These are phyloP conservation scores for Brachynemurus nebulosus DNA, from an alignment of 2,888 invertebrate genomes.

Conservation along the genomic window DNA sequence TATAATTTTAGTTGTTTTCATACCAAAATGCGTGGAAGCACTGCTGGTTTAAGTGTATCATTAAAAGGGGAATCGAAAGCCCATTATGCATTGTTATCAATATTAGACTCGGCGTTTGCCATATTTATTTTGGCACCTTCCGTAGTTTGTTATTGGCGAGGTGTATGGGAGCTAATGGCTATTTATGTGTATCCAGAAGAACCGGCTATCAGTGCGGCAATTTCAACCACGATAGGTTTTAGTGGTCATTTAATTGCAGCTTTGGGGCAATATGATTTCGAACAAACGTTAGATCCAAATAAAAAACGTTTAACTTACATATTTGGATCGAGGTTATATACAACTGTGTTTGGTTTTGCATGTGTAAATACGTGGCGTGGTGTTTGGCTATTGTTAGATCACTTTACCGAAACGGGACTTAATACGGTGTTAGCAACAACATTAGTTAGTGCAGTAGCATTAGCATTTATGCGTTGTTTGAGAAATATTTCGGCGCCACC, in stretches of 20 bases:
- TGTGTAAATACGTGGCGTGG: conserved; percentile 85
- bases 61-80: conserved; percentile 38
- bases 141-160: conserved; percentile 77
- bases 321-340: conserved; percentile 56
- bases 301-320: conserved; percentile 54
- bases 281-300: conserved; percentile 48
- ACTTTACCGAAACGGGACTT: conserved; percentile 45
- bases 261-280: conserved; percentile 48
- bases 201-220: conserved; percentile 44
- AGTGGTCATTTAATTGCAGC: conserved; percentile 42
- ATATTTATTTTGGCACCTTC: conserved; percentile 61
- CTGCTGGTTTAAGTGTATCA: conserved; percentile 48
- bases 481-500: conserved; percentile 75
- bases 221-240: conserved; percentile 56
- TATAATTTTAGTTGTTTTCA: no score
- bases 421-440: conserved; percentile 46
- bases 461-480: conserved; percentile 54
- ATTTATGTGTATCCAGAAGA: conserved; percentile 51
- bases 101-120: conserved; percentile 59
- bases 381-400: conserved; percentile 63
- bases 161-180: conserved; percentile 70
- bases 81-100: conserved; percentile 42
- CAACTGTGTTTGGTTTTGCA: conserved; percentile 58
- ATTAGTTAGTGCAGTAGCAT: conserved; percentile 47
- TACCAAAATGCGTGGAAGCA: conserved; percentile 51